phyloP scores from a whole-genome alignment of 2,797 vertebrate genomes.

The Cuniculus paca region DNA sequence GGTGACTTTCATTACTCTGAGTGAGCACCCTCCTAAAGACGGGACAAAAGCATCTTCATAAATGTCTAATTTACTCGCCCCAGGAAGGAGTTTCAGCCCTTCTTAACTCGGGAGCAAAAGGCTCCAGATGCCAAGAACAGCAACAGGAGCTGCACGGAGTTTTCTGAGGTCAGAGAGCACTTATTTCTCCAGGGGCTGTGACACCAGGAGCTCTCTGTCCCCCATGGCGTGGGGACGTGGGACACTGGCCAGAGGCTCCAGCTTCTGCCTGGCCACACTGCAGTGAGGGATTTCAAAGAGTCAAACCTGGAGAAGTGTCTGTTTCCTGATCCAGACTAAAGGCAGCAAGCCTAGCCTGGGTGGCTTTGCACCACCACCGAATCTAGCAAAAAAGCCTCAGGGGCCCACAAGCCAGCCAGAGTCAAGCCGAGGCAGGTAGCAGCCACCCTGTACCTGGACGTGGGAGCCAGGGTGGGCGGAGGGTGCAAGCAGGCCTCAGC shows the following conservation, averaged over 20 bases:
- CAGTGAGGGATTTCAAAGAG: not conserved
- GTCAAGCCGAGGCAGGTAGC: conserved; percentile 71
- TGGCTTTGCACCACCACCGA: conserved; percentile 23
- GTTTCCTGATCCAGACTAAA: not conserved
- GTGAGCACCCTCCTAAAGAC: too few species aligned
- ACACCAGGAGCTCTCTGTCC: accelerated
- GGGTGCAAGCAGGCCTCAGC: conserved; percentile 54
- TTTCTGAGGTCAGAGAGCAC: too few species aligned
- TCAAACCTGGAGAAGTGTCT: not conserved
- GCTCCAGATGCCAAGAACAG: not conserved
- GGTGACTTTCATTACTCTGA: accelerated
- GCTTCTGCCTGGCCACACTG: not conserved
- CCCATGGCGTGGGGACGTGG: not conserved
- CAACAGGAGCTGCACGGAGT: accelerated
- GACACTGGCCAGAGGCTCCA: too few species aligned
- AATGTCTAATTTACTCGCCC: not conserved
- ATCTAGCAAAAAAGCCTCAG: not conserved
- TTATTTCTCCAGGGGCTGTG: not conserved
- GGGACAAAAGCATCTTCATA: not conserved
- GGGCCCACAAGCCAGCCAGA: not conserved
- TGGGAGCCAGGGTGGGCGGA: not conserved
- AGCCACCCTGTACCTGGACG: not conserved
- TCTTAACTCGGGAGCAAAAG: not conserved
- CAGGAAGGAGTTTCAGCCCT: not conserved
- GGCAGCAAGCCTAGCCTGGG: not conserved